Percentiles rank a stretch among this genome's conserved stretches.
These are phyloP conservation scores for Seladonia tumulorum DNA, from an alignment of 2,888 invertebrate species.

Conservation along the genomic window DNA sequence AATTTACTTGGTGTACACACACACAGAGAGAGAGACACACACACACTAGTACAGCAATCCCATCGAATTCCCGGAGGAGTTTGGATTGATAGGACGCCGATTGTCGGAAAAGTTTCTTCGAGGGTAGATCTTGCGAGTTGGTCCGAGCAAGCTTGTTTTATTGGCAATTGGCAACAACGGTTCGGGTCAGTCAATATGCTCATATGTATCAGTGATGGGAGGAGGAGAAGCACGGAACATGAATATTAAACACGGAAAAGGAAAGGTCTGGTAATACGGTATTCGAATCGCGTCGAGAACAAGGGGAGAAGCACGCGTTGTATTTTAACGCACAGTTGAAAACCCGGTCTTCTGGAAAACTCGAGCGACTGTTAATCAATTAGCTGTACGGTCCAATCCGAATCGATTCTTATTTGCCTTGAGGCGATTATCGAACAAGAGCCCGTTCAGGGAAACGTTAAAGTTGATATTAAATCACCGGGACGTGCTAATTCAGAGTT, in stretches of 20 bases:
- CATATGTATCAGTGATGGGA: background rate
- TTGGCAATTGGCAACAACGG: background rate
- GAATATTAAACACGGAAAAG: slow-evolving; percentile 10
- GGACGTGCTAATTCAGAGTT: background rate
- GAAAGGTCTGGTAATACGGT: background rate
- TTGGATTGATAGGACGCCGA: background rate
- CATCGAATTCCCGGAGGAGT: background rate
- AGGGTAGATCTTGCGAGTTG: background rate
- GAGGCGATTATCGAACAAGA: background rate
- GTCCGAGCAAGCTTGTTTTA: background rate
- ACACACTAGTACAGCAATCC: background rate
- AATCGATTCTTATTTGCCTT: background rate
- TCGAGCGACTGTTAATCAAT: background rate
- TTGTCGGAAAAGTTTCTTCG: background rate
- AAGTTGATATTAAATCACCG: background rate
- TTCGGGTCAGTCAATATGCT: background rate
- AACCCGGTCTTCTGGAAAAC: background rate
- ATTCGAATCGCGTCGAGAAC: background rate
- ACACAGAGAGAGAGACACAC: background rate
- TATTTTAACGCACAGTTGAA: background rate
- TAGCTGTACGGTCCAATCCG: background rate
- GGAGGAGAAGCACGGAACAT: background rate
- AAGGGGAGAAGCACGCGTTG: background rate
- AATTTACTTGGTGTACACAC: background rate
- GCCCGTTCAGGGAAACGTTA: background rate